phyloP scores from a whole-genome alignment of 2,888 invertebrate species.

The Ophraella communa region DNA sequence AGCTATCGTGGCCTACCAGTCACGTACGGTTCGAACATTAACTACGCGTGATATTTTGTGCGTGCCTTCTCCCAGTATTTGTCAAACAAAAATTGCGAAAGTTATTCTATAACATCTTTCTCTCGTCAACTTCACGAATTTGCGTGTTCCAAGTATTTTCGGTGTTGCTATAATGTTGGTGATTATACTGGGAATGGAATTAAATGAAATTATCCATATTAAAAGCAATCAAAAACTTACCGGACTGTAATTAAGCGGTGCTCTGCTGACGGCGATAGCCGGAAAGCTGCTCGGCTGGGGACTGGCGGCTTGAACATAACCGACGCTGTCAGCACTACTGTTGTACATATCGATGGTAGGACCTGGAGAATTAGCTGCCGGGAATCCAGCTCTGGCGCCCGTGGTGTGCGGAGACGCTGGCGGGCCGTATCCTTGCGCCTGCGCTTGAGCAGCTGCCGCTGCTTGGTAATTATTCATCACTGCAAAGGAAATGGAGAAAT shows the following conservation, averaged over 20 bases:
- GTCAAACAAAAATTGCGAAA: neutral
- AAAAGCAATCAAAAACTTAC: constrained; percentile 65
- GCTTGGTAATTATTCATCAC: constrained; percentile 97
- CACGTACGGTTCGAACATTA: neutral
- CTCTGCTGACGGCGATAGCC: constrained; percentile 91
- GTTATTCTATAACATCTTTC: neutral
- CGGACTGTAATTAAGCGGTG: constrained; percentile 92
- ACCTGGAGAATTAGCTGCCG: constrained; percentile 77
- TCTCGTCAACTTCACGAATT: neutral
- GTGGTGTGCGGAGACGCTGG: constrained; percentile 83
- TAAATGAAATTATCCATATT: no score
- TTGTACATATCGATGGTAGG: constrained; percentile 93
- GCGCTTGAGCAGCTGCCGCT: constrained; percentile 76
- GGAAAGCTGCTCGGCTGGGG: constrained; percentile 97
- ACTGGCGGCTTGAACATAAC: constrained; percentile 96
- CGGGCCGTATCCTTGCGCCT: constrained; percentile 81
- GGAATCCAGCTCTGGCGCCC: constrained; percentile 69
- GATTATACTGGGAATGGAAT: no score
- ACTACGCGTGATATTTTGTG: neutral
- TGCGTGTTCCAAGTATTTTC: neutral
- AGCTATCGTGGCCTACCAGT: neutral
- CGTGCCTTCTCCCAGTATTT: neutral
- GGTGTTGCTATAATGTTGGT: no score
- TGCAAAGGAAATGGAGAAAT: constrained; percentile 64
- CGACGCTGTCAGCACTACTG: constrained; percentile 83